phyloP scores from a whole-genome alignment of 1,140 invertebrate genomes.

The Aporrectodea caliginosa region DNA sequence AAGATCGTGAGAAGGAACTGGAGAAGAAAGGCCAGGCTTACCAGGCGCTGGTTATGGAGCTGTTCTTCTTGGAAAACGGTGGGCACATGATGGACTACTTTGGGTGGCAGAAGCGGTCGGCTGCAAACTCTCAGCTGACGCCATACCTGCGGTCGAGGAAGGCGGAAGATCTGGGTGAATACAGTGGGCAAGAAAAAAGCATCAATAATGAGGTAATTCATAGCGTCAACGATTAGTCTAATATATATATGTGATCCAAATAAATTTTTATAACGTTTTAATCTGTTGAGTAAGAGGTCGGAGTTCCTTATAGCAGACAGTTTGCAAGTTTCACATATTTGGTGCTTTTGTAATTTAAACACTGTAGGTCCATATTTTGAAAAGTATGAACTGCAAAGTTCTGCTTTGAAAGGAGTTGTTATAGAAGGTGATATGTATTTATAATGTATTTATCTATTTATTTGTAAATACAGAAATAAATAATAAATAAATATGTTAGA shows the following conservation, averaged over 20 bases:
- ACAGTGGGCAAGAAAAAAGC: slow-evolving; percentile 1
- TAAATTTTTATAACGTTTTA: neutral
- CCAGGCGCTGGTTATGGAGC: slow-evolving; percentile 74
- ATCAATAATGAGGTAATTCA: slow-evolving; percentile 15
- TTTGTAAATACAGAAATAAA: too few relatives aligned
- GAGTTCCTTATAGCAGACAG: too few relatives aligned
- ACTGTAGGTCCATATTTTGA: too few relatives aligned
- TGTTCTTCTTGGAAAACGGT: slow-evolving; percentile 77
- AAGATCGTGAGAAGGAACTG: slow-evolving; percentile 11
- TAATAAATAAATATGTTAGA: too few relatives aligned
- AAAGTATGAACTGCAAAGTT: too few relatives aligned
- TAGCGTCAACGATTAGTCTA: neutral
- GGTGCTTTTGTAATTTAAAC: too few relatives aligned
- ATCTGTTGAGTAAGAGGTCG: too few relatives aligned
- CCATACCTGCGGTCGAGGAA: neutral
- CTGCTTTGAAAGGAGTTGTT: too few relatives aligned
- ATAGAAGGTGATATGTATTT: too few relatives aligned
- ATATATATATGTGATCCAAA: slow-evolving; percentile 2
- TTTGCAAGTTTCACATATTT: too few relatives aligned
- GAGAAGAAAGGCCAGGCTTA: slow-evolving; percentile 57
- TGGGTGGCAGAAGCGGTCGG: slow-evolving; percentile 73
- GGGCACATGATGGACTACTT: slow-evolving; percentile 83
- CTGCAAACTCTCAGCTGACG: slow-evolving; percentile 28
- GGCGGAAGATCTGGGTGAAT: slow-evolving; percentile 21
- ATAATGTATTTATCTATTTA: too few relatives aligned